Percentiles rank a stretch among this genome's conserved stretches.
These are phyloP conservation scores for Podotricha telesiphe DNA, from an alignment of 2,888 invertebrate genomes.

Conservation along the genomic window DNA sequence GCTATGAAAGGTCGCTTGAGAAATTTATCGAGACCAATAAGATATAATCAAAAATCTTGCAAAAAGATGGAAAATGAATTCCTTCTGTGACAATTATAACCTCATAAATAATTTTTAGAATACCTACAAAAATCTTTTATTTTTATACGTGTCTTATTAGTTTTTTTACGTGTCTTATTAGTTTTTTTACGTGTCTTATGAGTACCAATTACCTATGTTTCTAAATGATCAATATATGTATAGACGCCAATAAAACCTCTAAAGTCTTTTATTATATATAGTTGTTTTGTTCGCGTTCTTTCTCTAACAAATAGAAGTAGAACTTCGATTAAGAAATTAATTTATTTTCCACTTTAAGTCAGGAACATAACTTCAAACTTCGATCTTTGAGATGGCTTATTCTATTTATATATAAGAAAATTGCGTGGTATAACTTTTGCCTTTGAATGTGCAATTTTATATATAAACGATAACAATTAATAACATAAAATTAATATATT, in stretches of 20 bases:
- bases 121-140: too few relatives aligned
- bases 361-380: conserved; percentile 7
- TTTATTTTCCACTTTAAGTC: conserved; percentile 2
- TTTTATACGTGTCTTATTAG: too few relatives aligned
- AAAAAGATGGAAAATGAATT: too few relatives aligned
- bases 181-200: too few relatives aligned
- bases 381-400: not conserved
- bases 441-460: not conserved
- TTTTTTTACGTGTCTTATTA: too few relatives aligned
- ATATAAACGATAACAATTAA: not conserved
- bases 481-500: not conserved
- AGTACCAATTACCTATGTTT: not conserved
- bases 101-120: too few relatives aligned
- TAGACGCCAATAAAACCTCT: not conserved
- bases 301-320: not conserved
- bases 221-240: not conserved
- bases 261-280: not conserved
- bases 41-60: too few relatives aligned
- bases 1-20: too few relatives aligned
- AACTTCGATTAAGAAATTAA: conserved; percentile 12
- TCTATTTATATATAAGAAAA: not conserved
- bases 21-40: too few relatives aligned
- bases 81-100: too few relatives aligned
- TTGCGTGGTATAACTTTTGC: not conserved
- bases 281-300: not conserved